Conservation (phyloP, 2,888 invertebrate species). For the Eurytoma adleriae region DNA sequence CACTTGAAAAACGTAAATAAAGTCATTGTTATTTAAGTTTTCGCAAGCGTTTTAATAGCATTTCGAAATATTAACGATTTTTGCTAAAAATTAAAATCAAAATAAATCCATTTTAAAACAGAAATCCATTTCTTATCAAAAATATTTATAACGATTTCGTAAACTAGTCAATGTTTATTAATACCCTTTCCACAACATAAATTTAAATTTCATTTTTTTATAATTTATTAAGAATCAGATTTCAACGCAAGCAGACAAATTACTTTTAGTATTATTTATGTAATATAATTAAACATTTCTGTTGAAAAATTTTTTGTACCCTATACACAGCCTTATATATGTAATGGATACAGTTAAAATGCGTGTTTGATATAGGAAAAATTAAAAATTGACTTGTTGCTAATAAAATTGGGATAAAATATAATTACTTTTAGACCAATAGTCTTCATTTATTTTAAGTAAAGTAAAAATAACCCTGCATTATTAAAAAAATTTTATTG, state of each 20-base stretch:
- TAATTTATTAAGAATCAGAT: neutral
- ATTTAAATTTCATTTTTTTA: slow-evolving; percentile 8
- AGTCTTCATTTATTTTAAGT: slow-evolving; percentile 11
- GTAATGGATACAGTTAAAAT: slow-evolving; percentile 19
- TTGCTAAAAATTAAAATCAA: slow-evolving; percentile 5
- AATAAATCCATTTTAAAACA: neutral
- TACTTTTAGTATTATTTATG: slow-evolving; percentile 3
- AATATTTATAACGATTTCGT: slow-evolving; percentile 3
- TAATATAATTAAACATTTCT: slow-evolving; percentile 12
- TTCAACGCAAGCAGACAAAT: neutral
- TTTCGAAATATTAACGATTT: neutral
- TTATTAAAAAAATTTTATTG: slow-evolving; percentile 27
- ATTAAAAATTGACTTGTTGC: slow-evolving; percentile 22
- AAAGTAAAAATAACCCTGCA: neutral
- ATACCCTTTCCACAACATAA: neutral
- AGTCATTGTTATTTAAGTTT: slow-evolving; percentile 12
- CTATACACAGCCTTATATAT: slow-evolving; percentile 1
- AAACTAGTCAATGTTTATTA: slow-evolving; percentile 37
- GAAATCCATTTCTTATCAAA: slow-evolving; percentile 13
- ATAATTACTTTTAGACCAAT: slow-evolving; percentile 38
- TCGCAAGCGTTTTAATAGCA: slow-evolving; percentile 1
- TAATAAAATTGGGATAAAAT: slow-evolving; percentile 35
- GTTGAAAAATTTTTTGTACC: slow-evolving; percentile 13
- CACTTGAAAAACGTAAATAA: neutral
- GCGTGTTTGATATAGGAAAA: slow-evolving; percentile 20